These are phyloP conservation scores for Tenthredo livida DNA, from an alignment of 2,888 invertebrate genomes.

Conservation along the genomic window DNA sequence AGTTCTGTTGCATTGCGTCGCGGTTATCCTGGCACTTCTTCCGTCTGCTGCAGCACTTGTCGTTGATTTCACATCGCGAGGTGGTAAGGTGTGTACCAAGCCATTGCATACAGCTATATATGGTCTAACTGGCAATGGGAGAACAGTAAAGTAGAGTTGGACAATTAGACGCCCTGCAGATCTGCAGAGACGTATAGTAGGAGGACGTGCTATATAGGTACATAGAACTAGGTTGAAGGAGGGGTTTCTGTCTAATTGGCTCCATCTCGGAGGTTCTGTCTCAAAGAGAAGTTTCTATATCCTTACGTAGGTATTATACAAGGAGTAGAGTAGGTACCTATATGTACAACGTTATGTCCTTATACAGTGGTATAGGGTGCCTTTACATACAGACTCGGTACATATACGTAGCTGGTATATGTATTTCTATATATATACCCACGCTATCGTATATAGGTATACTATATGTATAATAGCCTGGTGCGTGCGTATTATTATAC, in stretches of 20 bases:
- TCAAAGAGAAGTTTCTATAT: constrained; percentile 62
- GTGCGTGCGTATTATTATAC: background rate
- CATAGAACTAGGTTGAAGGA: constrained; percentile 52
- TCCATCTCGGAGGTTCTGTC: constrained; percentile 65
- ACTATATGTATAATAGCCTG: background rate
- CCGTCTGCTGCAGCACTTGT: background rate
- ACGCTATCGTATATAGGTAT: background rate
- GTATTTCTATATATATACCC: background rate
- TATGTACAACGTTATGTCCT: background rate
- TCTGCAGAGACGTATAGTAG: background rate
- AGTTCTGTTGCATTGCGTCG: background rate
- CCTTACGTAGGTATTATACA: constrained; percentile 4
- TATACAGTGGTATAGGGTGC: background rate
- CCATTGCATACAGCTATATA: background rate
- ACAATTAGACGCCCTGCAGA: background rate
- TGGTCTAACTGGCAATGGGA: background rate
- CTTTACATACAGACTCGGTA: background rate
- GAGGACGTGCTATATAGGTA: background rate
- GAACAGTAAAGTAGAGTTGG: background rate
- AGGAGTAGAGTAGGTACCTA: background rate
- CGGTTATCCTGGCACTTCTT: background rate
- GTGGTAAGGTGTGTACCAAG: background rate
- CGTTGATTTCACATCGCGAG: background rate
- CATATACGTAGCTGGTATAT: background rate
- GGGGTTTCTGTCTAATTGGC: constrained; percentile 72